Evolutionary conservation across 2,113 vertebrate genomes (phyloP).

Genomic region (Neomonachus schauinslandi): DNA sequence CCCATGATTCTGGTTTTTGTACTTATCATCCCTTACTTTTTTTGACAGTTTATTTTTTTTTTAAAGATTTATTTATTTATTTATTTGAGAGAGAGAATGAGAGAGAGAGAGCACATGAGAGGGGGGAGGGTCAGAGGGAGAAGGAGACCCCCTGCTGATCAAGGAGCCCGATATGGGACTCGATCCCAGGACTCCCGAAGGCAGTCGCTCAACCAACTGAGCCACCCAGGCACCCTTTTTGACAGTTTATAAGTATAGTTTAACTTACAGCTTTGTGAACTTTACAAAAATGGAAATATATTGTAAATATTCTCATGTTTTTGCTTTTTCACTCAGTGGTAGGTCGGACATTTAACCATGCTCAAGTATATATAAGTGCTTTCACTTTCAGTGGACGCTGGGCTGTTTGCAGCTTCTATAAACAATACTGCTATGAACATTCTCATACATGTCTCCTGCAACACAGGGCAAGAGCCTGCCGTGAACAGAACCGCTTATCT

Average conservation of each 20-base stretch:
- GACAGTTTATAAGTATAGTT: neutral
- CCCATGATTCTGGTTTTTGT: too few species aligned
- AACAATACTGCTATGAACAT: neutral
- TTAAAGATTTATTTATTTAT: too few species aligned
- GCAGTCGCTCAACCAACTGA: too few species aligned
- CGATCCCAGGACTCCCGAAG: too few species aligned
- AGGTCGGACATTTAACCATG: neutral
- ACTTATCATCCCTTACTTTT: neutral
- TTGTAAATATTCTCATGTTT: rapidly evolving
- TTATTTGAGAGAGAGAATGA: too few species aligned
- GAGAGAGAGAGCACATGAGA: too few species aligned
- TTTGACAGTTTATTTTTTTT: too few species aligned
- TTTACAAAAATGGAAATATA: rapidly evolving
- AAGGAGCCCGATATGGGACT: too few species aligned
- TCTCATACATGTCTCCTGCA: neutral
- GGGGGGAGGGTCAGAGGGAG: too few species aligned
- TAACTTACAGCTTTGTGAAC: rapidly evolving
- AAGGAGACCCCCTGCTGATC: too few species aligned
- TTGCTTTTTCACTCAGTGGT: rapidly evolving
- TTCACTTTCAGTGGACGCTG: neutral
- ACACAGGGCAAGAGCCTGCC: rapidly evolving
- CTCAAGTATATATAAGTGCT: rapidly evolving
- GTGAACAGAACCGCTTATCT: neutral
- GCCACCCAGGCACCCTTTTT: too few species aligned
- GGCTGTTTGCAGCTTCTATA: neutral